phyloP scores from a whole-genome alignment of 2,888 invertebrate species.

The Melinaea marsaeus region DNA sequence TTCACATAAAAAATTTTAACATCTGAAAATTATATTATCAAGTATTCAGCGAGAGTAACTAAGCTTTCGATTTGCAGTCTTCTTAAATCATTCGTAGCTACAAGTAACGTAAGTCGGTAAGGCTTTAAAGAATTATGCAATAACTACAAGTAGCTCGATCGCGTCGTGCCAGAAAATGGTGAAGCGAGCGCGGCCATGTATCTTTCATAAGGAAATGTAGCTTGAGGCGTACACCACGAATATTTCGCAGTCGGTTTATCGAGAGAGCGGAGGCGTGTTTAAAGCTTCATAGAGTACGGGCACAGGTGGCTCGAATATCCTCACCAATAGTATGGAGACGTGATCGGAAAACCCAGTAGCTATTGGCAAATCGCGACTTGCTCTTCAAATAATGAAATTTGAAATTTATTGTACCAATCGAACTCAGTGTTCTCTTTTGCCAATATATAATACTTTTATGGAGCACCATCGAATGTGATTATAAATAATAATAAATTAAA shows the following conservation, averaged over 20 bases:
- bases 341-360: conserved; percentile 72
- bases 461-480: conserved; percentile 2
- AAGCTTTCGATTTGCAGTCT: conserved; percentile 39
- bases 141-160: conserved; percentile 46
- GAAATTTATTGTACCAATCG: conserved; percentile 72
- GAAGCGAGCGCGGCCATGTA: conserved; percentile 58
- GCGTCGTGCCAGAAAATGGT: conserved; percentile 39
- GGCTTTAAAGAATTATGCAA: conserved; percentile 52
- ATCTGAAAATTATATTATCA: neutral
- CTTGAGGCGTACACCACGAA: conserved; percentile 61
- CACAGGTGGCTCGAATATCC: conserved; percentile 75
- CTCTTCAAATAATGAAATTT: conserved; percentile 76
- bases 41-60: conserved; percentile 17
- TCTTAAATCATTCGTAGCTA: conserved; percentile 9
- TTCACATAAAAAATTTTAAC: neutral
- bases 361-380: conserved; percentile 70
- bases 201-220: conserved; percentile 73
- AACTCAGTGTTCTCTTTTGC: conserved; percentile 56
- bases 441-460: conserved; percentile 55
- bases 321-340: conserved; percentile 73
- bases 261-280: conserved; percentile 68
- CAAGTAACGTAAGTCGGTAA: conserved; percentile 36
- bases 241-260: conserved; percentile 75
- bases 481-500: no score
- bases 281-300: conserved; percentile 73